phyloP scores from a whole-genome alignment of 1,140 invertebrate genomes.

The Antheraea mylitta region DNA sequence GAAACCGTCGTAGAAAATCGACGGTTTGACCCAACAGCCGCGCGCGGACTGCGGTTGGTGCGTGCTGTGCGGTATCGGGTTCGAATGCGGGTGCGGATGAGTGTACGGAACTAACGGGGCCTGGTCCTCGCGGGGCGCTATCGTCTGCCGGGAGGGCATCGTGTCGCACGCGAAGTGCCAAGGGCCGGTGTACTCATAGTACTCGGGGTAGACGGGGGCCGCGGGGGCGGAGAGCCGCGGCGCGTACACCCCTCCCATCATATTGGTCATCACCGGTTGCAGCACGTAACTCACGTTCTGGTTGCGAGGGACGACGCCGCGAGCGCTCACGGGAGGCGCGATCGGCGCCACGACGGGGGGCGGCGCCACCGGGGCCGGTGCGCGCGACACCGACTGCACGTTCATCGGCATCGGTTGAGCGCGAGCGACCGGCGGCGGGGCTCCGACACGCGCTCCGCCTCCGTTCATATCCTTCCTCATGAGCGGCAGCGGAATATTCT shows the following conservation, averaged over 20 bases:
- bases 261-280: conserved; percentile 47
- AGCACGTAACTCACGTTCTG: conserved; percentile 76
- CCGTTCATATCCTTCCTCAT: background rate
- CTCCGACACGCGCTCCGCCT: background rate
- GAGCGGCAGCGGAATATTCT: conserved; percentile 18
- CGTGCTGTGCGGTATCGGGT: conserved; percentile 24
- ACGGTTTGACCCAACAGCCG: conserved; percentile 74
- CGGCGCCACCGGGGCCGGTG: background rate
- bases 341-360: conserved; percentile 16
- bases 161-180: conserved; percentile 70
- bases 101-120: conserved; percentile 51
- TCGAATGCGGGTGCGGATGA: conserved; percentile 26
- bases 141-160: conserved; percentile 55
- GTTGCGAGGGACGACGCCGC: conserved; percentile 32
- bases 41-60: conserved; percentile 38
- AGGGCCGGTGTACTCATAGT: conserved; percentile 61
- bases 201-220: conserved; percentile 44
- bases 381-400: conserved; percentile 31
- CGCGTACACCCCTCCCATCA: conserved; percentile 31
- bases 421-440: conserved; percentile 29
- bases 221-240: conserved; percentile 38
- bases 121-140: conserved; percentile 63
- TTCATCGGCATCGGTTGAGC: conserved; percentile 45
- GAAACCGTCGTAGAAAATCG: conserved; percentile 76
- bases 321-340: conserved; percentile 17